Evolutionary conservation across 2,888 invertebrate species (phyloP), one percentile per base, ranked within the genome.

Genomic region (Xestia sexstrigata): DNA sequence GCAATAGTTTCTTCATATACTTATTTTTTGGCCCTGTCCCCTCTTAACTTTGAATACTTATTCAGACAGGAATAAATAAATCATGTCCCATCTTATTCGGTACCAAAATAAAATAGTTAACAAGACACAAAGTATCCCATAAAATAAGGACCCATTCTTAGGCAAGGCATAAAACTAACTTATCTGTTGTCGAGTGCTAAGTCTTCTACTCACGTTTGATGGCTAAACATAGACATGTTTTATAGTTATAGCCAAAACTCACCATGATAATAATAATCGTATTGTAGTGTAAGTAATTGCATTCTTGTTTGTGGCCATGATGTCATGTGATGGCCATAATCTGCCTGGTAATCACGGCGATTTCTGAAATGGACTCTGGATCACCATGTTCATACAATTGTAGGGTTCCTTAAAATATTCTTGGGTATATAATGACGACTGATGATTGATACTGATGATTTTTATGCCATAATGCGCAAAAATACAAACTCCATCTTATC

Each of bases 201-300:
- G 55, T 58, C n/a, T 65, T 13, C 83, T 2, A 20, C 0, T 11
- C 83, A 74, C 78, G 86, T 77, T 65, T 45, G 42, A 74, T 62
- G 35, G 13, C 78, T 73, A 74, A 60, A 76, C 47, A 26, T 39
- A 63, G 68, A n/a, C 13, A 47, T 49, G 23, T 58, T 83, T 77
- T 82, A 86, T 83, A 60, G 42, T 71, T 77, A 74, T 69, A 62
- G 65, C 65, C 55, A 55, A 74, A 85, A 71, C 52, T n/a, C 13
- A 17, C 62, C 73, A 77, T 83, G 70, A 68, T 60, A 23, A 76
- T 82, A 39, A 62, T 65, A 47, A 82, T 63, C 26, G 72, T 72
- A 67, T 85, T 83, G 82, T 82, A 20, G 23, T 49, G 17, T 67
- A 30, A 42, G 49, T 71, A 75, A 85, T 82, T 75, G 35, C 71